These are phyloP conservation scores for Meloidogyne hapla DNA, from an alignment of 1,140 invertebrate species.

Conservation along the genomic window DNA sequence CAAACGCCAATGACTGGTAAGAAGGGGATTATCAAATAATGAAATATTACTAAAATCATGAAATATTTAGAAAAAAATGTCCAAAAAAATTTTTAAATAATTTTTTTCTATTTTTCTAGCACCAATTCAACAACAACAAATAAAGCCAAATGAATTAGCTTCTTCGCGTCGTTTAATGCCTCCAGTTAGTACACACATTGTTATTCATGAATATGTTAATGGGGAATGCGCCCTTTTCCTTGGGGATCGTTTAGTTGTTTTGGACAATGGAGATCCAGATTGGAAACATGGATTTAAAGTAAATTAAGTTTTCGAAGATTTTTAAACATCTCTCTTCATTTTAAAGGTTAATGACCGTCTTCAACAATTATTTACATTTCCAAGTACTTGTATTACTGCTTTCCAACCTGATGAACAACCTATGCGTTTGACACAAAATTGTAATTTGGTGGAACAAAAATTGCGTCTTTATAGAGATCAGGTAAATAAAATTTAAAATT, in stretches of 20 bases:
- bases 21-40: too few species aligned
- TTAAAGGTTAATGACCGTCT: constrained; percentile 40
- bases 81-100: neutral
- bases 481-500: constrained; percentile 25
- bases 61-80: too few species aligned
- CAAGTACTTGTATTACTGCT: constrained; percentile 57
- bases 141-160: neutral
- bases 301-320: too few species aligned
- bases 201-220: constrained; percentile 58
- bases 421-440: constrained; percentile 59
- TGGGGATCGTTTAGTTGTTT: constrained; percentile 56
- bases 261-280: constrained; percentile 64
- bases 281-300: constrained; percentile 62
- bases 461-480: constrained; percentile 46
- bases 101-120: constrained; percentile 8
- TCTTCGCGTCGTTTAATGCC: neutral
- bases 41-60: too few species aligned
- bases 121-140: neutral
- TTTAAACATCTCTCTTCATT: neutral
- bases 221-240: constrained; percentile 39
- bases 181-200: constrained; percentile 46
- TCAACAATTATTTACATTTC: constrained; percentile 57
- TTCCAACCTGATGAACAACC: constrained; percentile 56
- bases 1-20: constrained; percentile 1
- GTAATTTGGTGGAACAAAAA: constrained; percentile 39